Evolutionary conservation across 2,113 vertebrate genomes (phyloP), one percentile per base, ranked within the genome.

Genomic region (Gymnobelideus leadbeateri): DNA sequence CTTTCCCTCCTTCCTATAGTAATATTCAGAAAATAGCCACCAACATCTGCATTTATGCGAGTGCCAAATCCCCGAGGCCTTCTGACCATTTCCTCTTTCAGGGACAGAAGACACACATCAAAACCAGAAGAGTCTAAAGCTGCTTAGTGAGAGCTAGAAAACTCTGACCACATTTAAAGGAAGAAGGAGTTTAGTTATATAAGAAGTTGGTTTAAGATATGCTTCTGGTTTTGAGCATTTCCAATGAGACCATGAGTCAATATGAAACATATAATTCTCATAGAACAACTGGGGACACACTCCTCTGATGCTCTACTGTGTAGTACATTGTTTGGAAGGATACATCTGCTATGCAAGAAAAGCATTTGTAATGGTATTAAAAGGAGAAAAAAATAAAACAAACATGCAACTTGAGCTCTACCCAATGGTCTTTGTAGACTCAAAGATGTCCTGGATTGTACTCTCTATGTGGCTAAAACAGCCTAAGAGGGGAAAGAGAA

Each of bases 11-110:
- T 51, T 49, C 0, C 0, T 26, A 6, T 12, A 61, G 46, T 31
- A 77, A 51, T 0, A 0, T 46, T 25, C 9, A 0, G 61, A 12
- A 0, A 25, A 89, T 14, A 10, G 37, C 26, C 6, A 92, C 55
- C 93, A 47, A 49, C 8, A 8, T 9, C 1, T 4, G 14, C 46
- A 21, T 47, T 31, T 43, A 19, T 54, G n/a, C 10, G 26, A 50
- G 47, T 93, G 31, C 68, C 43, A 92, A 51, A 55, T 43, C 43
- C 4, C 89, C 31, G 51, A 92, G 93, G 91, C 91, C 96, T 97
- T 96, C 94, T 93, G 97, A 90, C 96, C 97, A 95, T 98, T 98
- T 98, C 97, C 98, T 96, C 98, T 98, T 98, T 98, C 94, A 91
- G 61, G 0, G 91, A 91, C 16, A 47, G 49, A 92, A 91, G 91